Evolutionary conservation across 2,797 vertebrate species (phyloP), one percentile per base, ranked within the genome.

Genomic region (Acipenser ruthenus): DNA sequence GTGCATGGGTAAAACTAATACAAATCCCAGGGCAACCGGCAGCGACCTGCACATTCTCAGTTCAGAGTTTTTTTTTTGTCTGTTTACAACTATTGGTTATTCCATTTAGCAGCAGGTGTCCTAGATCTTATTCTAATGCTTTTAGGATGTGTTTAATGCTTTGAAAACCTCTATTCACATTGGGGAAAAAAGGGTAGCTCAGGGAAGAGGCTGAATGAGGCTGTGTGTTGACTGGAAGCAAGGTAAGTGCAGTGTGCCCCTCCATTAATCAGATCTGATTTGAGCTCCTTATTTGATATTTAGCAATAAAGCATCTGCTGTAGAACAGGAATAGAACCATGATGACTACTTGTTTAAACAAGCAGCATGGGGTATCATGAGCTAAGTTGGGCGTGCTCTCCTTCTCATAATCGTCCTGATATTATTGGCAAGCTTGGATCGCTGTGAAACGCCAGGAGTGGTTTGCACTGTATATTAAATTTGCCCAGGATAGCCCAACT

Each of bases 311-410:
- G 12, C 55, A 58, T 58, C 10, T 58, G 2, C 55, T 12, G 47
- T 15, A 11, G 10, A 23, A 50, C 12, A 15, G 53, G 10, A 65
- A 9, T n/a, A 51, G n/a, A 49, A 49, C 13, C 13, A 51, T 60
- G 71, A 72, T 75, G 68, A 74, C 52, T 49, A 56, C 72, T 63
- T 72, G 74, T 70, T 76, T 72, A 53, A 51, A 68, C 50, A 65
- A 73, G 67, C 65, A 73, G 69, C 67, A 63, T 74, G 71, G 72
- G 68, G 67, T 64, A 18, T 59, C 55, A 58, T 73, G 70, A 68
- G 68, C 66, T 72, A 64, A 67, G 63, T 75, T 67, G 49, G 55
- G 52, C 73, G 58, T 37, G 23, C 66, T 13, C 50, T 71, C 3
- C 69, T 66, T 71, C 69, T 65, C 52, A 63, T 50, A 66, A 69